Percentiles rank a stretch among this genome's conserved stretches.
Evolutionary conservation across 2,888 invertebrate species (phyloP).

Genomic region (Nephrotoma appendiculata): DNA sequence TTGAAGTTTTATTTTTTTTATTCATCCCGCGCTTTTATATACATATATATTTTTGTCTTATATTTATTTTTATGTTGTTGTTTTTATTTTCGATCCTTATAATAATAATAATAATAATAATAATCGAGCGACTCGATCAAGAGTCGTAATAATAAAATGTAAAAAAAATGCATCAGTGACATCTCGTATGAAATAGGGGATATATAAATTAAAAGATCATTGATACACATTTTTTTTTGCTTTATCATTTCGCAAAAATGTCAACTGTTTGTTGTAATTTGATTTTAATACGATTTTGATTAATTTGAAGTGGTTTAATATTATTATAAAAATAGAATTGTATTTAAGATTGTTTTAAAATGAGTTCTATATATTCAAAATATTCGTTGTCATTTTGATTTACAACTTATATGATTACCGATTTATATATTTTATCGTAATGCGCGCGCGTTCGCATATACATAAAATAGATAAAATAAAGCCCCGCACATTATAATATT

Average conservation of each 20-base stretch:
- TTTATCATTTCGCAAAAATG: neutral
- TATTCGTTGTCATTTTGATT: neutral
- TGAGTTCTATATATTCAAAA: neutral
- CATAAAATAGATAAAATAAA: neutral
- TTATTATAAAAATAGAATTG: neutral
- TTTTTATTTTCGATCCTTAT: neutral
- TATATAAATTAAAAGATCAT: neutral
- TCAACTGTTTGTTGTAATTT: neutral
- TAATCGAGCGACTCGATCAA: neutral
- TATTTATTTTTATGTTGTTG: neutral
- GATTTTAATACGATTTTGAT: neutral
- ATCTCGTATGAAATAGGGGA: neutral
- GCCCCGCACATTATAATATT: neutral
- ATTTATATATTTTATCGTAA: neutral
- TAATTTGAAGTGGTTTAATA: neutral
- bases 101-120: neutral
- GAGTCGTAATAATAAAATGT: neutral
- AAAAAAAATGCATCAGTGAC: neutral
- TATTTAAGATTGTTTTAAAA: neutral
- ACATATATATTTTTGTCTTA: neutral
- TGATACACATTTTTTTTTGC: neutral
- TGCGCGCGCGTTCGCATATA: neutral
- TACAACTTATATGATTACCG: neutral
- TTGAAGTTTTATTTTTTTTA: neutral
- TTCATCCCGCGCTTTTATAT: neutral